Percentiles rank a stretch among this genome's conserved stretches.
Conservation (phyloP, 2,888 invertebrate genomes). For the Napeogenes inachia region DNA sequence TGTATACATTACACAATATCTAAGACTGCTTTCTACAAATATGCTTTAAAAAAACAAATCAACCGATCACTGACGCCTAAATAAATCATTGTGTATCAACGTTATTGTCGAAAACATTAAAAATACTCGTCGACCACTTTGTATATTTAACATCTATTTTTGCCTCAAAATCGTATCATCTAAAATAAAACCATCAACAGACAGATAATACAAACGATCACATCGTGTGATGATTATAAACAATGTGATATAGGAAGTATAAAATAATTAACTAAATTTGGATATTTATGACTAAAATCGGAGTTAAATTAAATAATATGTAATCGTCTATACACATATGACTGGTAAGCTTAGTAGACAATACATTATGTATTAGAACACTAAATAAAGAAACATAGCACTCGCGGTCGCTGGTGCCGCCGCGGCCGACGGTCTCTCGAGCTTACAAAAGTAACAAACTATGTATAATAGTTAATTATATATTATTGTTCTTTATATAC, state of each 20-base stretch:
- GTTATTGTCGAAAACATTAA: conserved; percentile 41
- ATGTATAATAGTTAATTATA: conserved; percentile 63
- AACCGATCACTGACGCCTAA: conserved; percentile 33
- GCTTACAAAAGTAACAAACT: conserved; percentile 72
- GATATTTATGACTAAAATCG: conserved; percentile 77
- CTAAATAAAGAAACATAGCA: conserved; percentile 72
- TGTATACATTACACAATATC: conserved; percentile 22
- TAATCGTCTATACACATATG: conserved; percentile 74
- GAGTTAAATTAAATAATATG: conserved; percentile 71
- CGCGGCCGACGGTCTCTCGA: conserved; percentile 45
- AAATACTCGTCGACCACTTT: conserved; percentile 46
- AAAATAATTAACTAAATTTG: conserved; percentile 76
- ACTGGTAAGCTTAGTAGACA: conserved; percentile 75
- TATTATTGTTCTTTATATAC: conserved; percentile 73
- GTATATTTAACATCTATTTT: conserved; percentile 43
- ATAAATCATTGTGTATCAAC: conserved; percentile 35
- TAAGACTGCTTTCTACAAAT: conserved; percentile 5
- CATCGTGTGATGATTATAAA: conserved; percentile 66
- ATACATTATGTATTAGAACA: conserved; percentile 70
- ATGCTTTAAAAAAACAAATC: conserved; percentile 8
- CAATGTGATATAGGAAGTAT: conserved; percentile 60
- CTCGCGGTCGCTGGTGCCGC: conserved; percentile 41
- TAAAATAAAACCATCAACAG: conserved; percentile 47
- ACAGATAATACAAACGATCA: conserved; percentile 61
- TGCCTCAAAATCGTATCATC: conserved; percentile 44